phyloP scores from a whole-genome alignment of 2,113 vertebrate species.

The Chlamydotis undulata region DNA sequence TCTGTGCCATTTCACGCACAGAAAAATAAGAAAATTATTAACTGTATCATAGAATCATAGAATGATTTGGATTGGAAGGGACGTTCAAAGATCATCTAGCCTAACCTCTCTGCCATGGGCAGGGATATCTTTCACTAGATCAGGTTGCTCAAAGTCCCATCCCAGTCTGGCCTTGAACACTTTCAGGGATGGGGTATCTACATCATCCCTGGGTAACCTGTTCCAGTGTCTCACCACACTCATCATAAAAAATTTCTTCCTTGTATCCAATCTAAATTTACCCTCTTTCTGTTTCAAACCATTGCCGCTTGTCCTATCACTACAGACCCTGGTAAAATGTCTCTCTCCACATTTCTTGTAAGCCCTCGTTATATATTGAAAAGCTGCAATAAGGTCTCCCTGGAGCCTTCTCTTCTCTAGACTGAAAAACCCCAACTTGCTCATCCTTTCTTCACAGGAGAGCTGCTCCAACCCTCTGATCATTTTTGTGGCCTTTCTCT shows the following conservation, averaged over 20 bases:
- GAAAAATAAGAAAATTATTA: not conserved
- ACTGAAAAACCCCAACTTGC: not conserved
- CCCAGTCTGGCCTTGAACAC: not conserved
- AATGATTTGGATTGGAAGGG: not conserved
- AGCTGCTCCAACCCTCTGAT: not conserved
- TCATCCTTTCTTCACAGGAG: not conserved
- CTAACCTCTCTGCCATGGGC: accelerated
- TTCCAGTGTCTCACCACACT: not conserved
- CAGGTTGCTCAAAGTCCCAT: not conserved
- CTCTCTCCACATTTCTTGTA: not conserved
- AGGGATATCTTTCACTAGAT: not conserved
- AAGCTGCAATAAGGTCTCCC: not conserved
- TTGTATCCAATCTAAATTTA: not conserved
- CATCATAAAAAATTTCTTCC: not conserved
- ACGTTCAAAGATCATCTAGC: not conserved
- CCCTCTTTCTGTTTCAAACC: not conserved
- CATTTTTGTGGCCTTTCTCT: not conserved
- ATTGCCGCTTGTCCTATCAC: not conserved
- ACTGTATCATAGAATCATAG: not conserved
- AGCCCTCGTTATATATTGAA: accelerated
- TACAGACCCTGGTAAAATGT: not conserved
- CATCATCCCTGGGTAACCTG: not conserved
- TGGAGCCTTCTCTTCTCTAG: not conserved
- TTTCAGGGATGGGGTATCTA: accelerated
- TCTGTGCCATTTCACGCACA: not conserved